Evolutionary conservation across 2,113 vertebrate species (phyloP).

Genomic region (Edolisoma coerulescens): DNA sequence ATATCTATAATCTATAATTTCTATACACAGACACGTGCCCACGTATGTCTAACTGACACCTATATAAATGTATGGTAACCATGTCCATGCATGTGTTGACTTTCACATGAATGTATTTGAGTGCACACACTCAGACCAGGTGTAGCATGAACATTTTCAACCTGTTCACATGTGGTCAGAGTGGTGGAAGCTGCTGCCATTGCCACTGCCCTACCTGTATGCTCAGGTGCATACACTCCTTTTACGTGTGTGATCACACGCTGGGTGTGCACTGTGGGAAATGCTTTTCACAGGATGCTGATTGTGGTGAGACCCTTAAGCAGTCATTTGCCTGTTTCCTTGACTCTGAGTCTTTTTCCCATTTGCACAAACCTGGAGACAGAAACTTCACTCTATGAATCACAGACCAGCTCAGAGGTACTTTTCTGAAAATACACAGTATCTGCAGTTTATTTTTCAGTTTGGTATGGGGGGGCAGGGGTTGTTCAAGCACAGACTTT

Average conservation of each 20-base stretch:
- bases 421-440: constrained; percentile 66
- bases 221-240: neutral
- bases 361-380: neutral
- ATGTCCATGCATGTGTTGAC: neutral
- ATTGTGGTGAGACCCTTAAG: neutral
- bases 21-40: neutral
- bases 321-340: neutral
- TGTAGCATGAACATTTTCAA: neutral
- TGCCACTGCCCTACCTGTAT: neutral
- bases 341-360: neutral
- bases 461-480: constrained; percentile 26
- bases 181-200: neutral
- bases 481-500: constrained; percentile 40
- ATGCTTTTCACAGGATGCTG: neutral
- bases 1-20: neutral
- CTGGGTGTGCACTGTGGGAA: neutral
- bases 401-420: constrained; percentile 50
- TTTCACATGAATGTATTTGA: neutral
- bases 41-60: neutral
- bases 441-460: constrained; percentile 72
- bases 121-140: neutral
- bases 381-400: neutral
- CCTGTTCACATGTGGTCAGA: neutral
- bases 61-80: neutral
- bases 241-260: neutral